A percentile compares a stretch with the other conserved stretches of the same genome.
phyloP scores from a whole-genome alignment of 2,113 vertebrate species.

The Melospiza melodia region DNA sequence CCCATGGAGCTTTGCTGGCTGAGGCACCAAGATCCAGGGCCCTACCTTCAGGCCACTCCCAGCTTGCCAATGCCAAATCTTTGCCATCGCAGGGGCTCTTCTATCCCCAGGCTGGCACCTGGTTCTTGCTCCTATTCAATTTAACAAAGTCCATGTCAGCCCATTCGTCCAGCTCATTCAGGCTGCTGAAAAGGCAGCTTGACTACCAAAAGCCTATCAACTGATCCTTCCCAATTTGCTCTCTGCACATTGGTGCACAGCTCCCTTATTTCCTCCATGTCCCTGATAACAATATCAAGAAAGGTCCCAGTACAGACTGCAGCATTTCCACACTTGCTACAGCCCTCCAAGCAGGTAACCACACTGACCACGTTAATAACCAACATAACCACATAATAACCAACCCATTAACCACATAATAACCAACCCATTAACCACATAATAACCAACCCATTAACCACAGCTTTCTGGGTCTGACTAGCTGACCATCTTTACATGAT shows the following conservation, averaged over 20 bases:
- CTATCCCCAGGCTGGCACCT: no score
- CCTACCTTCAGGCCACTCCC: background rate
- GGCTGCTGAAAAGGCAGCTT: background rate
- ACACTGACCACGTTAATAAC: background rate
- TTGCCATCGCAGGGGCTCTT: fast-evolving
- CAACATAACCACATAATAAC: background rate
- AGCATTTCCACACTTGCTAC: background rate
- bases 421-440: background rate
- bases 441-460: background rate
- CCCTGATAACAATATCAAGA: background rate
- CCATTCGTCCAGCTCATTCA: background rate
- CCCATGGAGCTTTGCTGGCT: background rate
- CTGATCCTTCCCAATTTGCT: background rate
- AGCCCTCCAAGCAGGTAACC: background rate
- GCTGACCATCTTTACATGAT: background rate
- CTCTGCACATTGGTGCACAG: background rate
- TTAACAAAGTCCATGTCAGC: background rate
- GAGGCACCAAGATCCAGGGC: background rate
- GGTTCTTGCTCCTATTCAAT: background rate
- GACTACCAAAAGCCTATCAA: fast-evolving
- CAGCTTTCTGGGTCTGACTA: background rate
- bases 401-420: background rate
- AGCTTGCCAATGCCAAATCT: background rate
- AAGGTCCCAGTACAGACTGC: fast-evolving
- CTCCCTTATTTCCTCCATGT: background rate